Evolutionary conservation across 2,113 vertebrate genomes (phyloP), one percentile per base, ranked within the genome.

Genomic region (Rhinoderma darwinii): DNA sequence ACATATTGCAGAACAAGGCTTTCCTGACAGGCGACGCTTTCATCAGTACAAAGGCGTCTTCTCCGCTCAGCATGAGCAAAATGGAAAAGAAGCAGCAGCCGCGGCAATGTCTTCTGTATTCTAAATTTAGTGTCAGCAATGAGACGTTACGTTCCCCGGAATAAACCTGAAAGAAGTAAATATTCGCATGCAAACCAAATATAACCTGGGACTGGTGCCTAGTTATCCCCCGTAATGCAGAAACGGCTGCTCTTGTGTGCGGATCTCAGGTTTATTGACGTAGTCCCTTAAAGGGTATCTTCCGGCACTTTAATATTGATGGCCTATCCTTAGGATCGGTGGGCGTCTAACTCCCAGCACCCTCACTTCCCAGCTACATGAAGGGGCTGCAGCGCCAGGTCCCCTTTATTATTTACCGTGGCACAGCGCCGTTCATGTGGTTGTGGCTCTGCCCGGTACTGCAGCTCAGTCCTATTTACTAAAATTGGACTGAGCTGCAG

Each of bases 41-140:
- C 44, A 73, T 85, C 73, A 77, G 32, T 50, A 43, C 39, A 78
- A 68, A 86, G 35, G 30, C 30, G 32, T 84, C 22, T 44, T 84
- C 39, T 76, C 4, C 59, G 41, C 74, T 66, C 84, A 78, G 73
- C 84, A 50, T 20, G 74, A 68, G 15, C 37, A 76, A 27, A 68
- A 47, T 61, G 72, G 70, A 61, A 27, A 43, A 59, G 30, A n/a
- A n/a, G n/a, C n/a, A 27, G 32, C 22, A 43, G 4, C 12, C 61
- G 37, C 59, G 47, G 41, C 27, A 30, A 6, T 32, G 32, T 39
- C 35, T 74, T 27, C 18, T 76, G 84, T 43, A 30, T 50, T 78
- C 84, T 66, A 77, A 77, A 77, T 85, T 51, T 86, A 78, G 56
- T 43, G 66, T 37, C 2, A 32, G 56, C 41, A 30, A 12, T 59